phyloP scores from a whole-genome alignment of 2,888 invertebrate genomes.

The Osmoderma eremita region DNA sequence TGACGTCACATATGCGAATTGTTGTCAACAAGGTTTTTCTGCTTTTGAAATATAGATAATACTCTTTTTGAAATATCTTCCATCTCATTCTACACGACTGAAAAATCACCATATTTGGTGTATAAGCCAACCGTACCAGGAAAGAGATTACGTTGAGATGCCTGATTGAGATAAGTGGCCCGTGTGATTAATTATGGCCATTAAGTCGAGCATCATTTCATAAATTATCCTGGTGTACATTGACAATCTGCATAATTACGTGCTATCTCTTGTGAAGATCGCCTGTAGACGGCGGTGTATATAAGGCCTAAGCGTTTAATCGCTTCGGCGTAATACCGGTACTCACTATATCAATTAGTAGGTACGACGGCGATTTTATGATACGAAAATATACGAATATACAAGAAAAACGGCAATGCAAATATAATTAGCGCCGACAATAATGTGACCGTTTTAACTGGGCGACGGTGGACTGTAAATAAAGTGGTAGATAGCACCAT shows the following conservation, averaged over 20 bases:
- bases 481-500: no score
- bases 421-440: no score
- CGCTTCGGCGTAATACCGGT: constrained; percentile 18
- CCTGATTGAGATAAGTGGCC: constrained; percentile 19
- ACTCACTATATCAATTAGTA: constrained; percentile 13
- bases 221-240: constrained; percentile 25
- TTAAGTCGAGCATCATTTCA: constrained; percentile 26
- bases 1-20: no score
- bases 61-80: no score
- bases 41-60: not conserved
- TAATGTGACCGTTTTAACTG: no score
- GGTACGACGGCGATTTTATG: not conserved
- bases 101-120: constrained; percentile 14
- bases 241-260: constrained; percentile 26
- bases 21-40: not conserved
- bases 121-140: not conserved
- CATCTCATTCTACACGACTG: no score
- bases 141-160: constrained; percentile 9
- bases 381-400: constrained; percentile 11
- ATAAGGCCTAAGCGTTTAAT: constrained; percentile 6
- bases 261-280: constrained; percentile 24
- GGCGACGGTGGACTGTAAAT: no score
- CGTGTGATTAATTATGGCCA: constrained; percentile 21
- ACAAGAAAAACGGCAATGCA: no score
- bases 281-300: constrained; percentile 15